Evolutionary conservation across 2,797 vertebrate genomes (phyloP), one percentile per base, ranked within the genome.

Genomic region (Enteromius mattozi): DNA sequence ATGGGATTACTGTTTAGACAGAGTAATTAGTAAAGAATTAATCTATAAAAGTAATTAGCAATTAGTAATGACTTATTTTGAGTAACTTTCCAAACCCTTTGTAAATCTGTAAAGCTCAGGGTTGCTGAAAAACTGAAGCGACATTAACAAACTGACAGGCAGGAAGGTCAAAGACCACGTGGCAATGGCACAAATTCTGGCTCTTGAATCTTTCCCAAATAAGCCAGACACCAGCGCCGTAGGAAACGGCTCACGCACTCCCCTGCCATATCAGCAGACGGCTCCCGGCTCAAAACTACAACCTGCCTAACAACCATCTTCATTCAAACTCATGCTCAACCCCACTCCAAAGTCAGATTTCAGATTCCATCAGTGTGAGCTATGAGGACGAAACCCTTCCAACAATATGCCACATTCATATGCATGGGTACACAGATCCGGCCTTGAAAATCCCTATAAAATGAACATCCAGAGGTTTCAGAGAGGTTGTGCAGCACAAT

Each of bases 361-460:
- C 54, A 85, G 77, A 85, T 77, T 83, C 66, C 66, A 71, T 85
- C 84, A 81, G 72, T 80, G 6, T 54, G 69, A 30, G 54, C 59
- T 54, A 74, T 33, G 49, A 27, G 17, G 35, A 87, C 47, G n/a
- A 45, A 42, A 71, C 72, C 82, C 65, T 61, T 78, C 69, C 70
- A 68, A 86, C 80, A 87, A 86, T 66, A 71, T 59, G 10, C 40
- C 68, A 33, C 49, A 83, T 66, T 81, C 6, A 86, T 68, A 86
- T 85, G 63, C 49, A 79, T 87, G 77, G 81, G 65, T 40, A 82
- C 85, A 49, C 85, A 78, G 66, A 84, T 88, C 85, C 54, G 77
- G 85, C 83, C 87, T 78, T 91, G 87, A 90, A 89, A 87, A 89
- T 84, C 83, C 71, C 85, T 77, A 84, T 86, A 79, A 86, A 85